Base-by-base conservation (phyloP, 2,797 vertebrate genomes). In the Pseudomugil tenellus region DNA sequence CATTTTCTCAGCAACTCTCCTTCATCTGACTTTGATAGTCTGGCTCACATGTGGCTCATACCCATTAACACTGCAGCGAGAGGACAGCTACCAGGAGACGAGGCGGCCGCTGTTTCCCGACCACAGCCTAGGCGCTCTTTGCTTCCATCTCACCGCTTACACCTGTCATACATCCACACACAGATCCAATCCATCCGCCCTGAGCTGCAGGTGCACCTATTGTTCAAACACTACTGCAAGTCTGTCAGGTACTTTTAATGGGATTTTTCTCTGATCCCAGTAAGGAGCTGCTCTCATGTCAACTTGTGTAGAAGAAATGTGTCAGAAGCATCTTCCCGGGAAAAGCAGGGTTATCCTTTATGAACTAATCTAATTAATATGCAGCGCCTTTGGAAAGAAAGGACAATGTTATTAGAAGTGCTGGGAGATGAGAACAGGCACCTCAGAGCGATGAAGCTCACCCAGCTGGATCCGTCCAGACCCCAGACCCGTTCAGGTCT, bases 1-100 rank as follows among this genome's bases (percentile, higher is more conserved):
- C 93, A 92, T 70, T 88, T 87, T 88, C 92, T 93, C 89, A 86
- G 92, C 81, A 70, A 76, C 70, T 93, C 91, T 88, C 93, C 94
- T 95, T 94, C 87, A 92, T 91, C 90, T 84, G 94, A 96, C 93
- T 75, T 94, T 93, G 93, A 94, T 87, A 88, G 92, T 90, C 91
- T 76, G 31, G 69, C 90, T 92, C 85, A 83, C 82, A 81, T 89
- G 92, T 63, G 90, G 88, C 91, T 95, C 85, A 89, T 81, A 85
- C 4, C 93, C 90, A 94, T 94, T 93, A 95, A 93, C 84, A 91
- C 83, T 74, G 72, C 86, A 86, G 82, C 80, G 7, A 89, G 79
- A 89, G 85, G 85, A 90, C 79, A 84, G 79, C 84, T 77, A 83
- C 74, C 68, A 71, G 74, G 87, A 91, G 87, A n/a, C n/a, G n/a